Conservation (phyloP, 2,113 vertebrate genomes). For the Taurulus bubalis region DNA sequence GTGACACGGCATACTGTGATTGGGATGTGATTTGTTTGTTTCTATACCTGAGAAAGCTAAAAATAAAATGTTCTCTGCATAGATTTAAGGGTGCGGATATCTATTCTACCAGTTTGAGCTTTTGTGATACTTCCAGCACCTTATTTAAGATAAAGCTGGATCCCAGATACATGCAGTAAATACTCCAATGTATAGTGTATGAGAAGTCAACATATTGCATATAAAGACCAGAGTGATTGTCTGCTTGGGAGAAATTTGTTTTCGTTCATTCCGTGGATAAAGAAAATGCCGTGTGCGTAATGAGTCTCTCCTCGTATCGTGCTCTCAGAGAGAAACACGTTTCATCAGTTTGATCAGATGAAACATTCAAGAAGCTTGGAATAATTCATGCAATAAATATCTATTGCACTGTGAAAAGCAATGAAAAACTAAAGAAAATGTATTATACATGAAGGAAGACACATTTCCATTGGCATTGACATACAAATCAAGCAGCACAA, state of each 20-base stretch:
- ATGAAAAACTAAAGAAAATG: background rate
- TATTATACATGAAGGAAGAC: background rate
- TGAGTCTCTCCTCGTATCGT: slow-evolving; percentile 44
- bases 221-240: slow-evolving; percentile 66
- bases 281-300: background rate
- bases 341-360: too few species aligned
- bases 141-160: too few species aligned
- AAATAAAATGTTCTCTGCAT: too few species aligned
- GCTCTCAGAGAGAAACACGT: slow-evolving; percentile 16
- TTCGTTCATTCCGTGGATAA: slow-evolving; percentile 19
- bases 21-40: too few species aligned
- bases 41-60: too few species aligned
- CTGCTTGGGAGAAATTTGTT: slow-evolving; percentile 58
- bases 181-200: slow-evolving; percentile 33
- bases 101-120: too few species aligned
- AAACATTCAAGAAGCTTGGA: background rate
- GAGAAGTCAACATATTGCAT: slow-evolving; percentile 46
- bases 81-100: too few species aligned
- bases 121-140: too few species aligned
- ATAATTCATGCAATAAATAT: background rate
- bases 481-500: background rate
- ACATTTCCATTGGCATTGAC: background rate
- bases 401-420: background rate
- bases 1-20: too few species aligned
- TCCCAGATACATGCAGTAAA: too few species aligned